A percentile compares a stretch with the other conserved stretches of the same genome.
Conservation (phyloP, 2,113 vertebrate genomes). For the Melanostigma gelatinosum region DNA sequence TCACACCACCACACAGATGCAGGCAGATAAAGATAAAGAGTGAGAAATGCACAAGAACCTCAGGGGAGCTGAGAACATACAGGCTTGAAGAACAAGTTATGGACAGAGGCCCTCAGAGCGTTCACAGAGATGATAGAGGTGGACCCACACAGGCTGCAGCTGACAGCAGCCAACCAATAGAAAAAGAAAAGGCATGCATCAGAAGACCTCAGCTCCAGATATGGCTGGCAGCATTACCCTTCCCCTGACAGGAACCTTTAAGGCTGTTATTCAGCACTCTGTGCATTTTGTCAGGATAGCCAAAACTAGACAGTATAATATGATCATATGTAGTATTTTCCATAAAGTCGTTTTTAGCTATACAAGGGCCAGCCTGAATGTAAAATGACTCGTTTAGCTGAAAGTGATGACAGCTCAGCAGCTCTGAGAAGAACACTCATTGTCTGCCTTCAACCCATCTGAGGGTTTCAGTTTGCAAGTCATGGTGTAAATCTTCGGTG, state of each 20-base stretch:
- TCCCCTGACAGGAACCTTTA: conserved; percentile 29
- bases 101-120: conserved; percentile 34
- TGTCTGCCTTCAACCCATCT: conserved; percentile 22
- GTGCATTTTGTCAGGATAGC: conserved; percentile 41
- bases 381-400: conserved; percentile 7
- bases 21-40: conserved; percentile 51
- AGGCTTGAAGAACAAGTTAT: conserved; percentile 63
- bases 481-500: conserved; percentile 21
- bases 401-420: not conserved
- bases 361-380: conserved; percentile 1
- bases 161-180: conserved; percentile 27
- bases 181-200: conserved; percentile 30
- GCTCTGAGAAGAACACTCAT: conserved; percentile 21
- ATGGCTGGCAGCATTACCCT: conserved; percentile 18
- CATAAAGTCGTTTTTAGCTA: not conserved
- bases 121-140: conserved; percentile 49
- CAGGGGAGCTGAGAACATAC: conserved; percentile 49
- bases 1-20: conserved; percentile 50
- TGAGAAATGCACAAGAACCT: conserved; percentile 32
- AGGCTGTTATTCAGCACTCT: conserved; percentile 19
- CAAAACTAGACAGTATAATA: conserved; percentile 13
- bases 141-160: conserved; percentile 37
- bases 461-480: conserved; percentile 32
- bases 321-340: not conserved
- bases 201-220: conserved; percentile 36